Evolutionary conservation across 2,888 invertebrate species (phyloP), one percentile per base, ranked within the genome.

Genomic region (Exocentrus adspersus): DNA sequence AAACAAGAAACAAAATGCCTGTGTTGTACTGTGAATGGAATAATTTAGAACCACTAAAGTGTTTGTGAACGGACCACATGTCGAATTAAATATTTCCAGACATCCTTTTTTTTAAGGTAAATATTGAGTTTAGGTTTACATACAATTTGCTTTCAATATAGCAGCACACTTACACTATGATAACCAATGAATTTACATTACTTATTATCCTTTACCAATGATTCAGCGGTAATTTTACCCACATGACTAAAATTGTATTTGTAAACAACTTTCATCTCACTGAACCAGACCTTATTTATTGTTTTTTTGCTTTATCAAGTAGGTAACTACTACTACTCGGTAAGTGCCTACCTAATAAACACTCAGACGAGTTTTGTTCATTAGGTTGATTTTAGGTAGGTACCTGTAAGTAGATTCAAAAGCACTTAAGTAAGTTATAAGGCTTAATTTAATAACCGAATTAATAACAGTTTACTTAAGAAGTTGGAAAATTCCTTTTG

Each of bases 21-120:
- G 60, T 41, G 30, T 56, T 52, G 50, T 51, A 52, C 41, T 48
- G 54, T 61, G 51, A 58, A 51, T 41, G 14, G 14, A 63, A 56
- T 53, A 51, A 32, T 58, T 43, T 59, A 42, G 48, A 32, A 14
- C 30, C 41, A 37, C 62, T 58, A 46, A 24, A 42, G 50, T 62
- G 62, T 57, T 61, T 37, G 61, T 68, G 65, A 59, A 54, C 65
- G 45, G 42, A 60, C 60, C 67, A 67, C 68, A 67, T 66, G 67
- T 63, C 64, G 50, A 56, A 58, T 41, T 65, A 54, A 64, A 64
- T 65, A 67, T 65, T 68, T 68, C 58, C 58, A 59, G 30, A 1
- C 17, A 28, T 3, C 17, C 42, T 24, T 43, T 30, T n/a, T n/a
- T 20, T 61, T 58, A 66, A 63, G 58, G 66, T 63, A 66, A 66